phyloP scores from a whole-genome alignment of 1,140 invertebrate genomes.

The Schlechtendalia chinensis region DNA sequence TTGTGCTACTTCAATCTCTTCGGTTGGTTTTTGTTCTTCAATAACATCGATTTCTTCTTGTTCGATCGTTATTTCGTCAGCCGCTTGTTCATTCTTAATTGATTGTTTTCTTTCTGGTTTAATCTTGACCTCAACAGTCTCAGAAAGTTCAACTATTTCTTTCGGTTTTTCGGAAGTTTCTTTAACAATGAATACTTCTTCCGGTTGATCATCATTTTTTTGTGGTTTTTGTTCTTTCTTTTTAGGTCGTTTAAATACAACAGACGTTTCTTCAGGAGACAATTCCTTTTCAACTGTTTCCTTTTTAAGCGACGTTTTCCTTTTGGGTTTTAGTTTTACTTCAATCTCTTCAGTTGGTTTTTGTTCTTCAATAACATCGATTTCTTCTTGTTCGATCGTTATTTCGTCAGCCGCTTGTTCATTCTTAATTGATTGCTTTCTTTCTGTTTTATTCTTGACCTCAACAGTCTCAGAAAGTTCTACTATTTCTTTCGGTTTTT shows the following conservation, averaged over 20 bases:
- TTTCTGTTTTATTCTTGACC: constrained; percentile 49
- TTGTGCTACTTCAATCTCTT: constrained; percentile 19
- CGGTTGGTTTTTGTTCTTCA: constrained; percentile 50
- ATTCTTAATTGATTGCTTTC: constrained; percentile 22
- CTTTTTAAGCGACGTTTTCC: constrained; percentile 18
- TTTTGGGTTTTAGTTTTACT: constrained; percentile 51
- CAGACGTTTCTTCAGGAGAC: constrained; percentile 52
- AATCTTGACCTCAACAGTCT: constrained; percentile 22
- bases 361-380: constrained; percentile 53
- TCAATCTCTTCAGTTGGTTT: constrained; percentile 54
- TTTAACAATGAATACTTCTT: constrained; percentile 53
- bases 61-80: no score
- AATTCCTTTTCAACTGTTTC: constrained; percentile 8
- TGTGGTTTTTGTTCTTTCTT: not conserved
- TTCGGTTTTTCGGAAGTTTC: constrained; percentile 25
- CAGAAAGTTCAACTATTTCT: not conserved
- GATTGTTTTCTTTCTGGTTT: constrained; percentile 36
- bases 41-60: no score
- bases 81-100: no score
- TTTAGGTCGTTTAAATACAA: constrained; percentile 17
- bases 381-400: constrained; percentile 51
- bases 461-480: constrained; percentile 37
- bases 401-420: constrained; percentile 41
- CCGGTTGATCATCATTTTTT: constrained; percentile 52
- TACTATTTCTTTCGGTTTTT: constrained; percentile 50